Percentiles rank a stretch among this genome's conserved stretches.
These are phyloP conservation scores for Amblyopsis hoosieri DNA, from an alignment of 2,797 vertebrate species.

Conservation along the genomic window DNA sequence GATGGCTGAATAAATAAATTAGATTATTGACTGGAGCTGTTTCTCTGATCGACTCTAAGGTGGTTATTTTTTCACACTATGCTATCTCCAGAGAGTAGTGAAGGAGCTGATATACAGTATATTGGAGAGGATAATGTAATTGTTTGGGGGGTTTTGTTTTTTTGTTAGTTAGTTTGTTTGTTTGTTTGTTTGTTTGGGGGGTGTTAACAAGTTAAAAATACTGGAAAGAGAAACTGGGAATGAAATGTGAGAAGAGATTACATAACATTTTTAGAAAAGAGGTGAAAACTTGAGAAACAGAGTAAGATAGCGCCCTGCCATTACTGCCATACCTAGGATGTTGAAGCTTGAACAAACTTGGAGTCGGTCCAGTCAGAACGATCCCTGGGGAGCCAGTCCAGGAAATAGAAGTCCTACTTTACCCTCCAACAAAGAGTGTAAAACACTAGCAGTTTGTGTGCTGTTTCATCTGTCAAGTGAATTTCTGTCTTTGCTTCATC, in stretches of 20 bases:
- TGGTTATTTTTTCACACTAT: slow-evolving; percentile 28
- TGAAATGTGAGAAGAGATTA: not conserved
- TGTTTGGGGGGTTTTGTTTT: too few species aligned
- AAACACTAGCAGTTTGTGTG: slow-evolving; percentile 1
- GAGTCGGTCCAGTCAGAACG: slow-evolving; percentile 23
- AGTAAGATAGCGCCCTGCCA: slow-evolving; percentile 3
- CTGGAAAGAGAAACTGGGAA: too few species aligned
- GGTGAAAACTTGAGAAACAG: not conserved
- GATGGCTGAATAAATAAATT: slow-evolving; percentile 52
- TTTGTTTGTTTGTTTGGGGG: too few species aligned
- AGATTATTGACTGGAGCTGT: slow-evolving; percentile 58
- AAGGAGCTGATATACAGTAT: not conserved
- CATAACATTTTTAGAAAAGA: not conserved
- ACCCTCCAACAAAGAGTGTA: slow-evolving; percentile 4
- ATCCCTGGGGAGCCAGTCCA: slow-evolving; percentile 10
- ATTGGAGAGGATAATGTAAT: too few species aligned
- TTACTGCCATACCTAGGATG: slow-evolving; percentile 14
- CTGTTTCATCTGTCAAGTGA: slow-evolving; percentile 16
- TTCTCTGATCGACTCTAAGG: slow-evolving; percentile 27
- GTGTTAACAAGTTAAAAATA: too few species aligned
- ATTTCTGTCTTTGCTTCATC: slow-evolving; percentile 7
- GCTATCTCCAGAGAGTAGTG: not conserved
- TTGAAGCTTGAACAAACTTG: slow-evolving; percentile 34
- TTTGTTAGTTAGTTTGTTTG: too few species aligned
- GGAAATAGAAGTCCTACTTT: slow-evolving; percentile 2